phyloP scores from a whole-genome alignment of 64 coral and sea anemone genomes.

The Trachythela sp. region DNA sequence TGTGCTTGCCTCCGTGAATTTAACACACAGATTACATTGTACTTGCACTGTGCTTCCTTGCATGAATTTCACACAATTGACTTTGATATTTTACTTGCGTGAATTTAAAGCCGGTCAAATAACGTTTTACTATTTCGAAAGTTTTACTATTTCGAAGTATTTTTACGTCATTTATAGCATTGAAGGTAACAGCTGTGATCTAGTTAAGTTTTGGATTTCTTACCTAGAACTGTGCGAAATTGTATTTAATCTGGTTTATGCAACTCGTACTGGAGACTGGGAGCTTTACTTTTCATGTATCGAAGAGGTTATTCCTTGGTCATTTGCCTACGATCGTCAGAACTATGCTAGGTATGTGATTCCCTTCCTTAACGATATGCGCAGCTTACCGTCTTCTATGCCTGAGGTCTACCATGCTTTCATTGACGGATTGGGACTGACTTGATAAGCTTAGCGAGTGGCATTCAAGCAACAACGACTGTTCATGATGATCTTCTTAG shows the following conservation, averaged over 20 bases:
- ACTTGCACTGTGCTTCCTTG: no score
- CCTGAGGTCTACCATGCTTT: not conserved
- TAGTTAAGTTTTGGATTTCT: slow-evolving; percentile 42
- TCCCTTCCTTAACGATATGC: slow-evolving; percentile 13
- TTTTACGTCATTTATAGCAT: no score
- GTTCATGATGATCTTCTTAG: slow-evolving; percentile 33
- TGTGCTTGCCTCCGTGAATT: no score
- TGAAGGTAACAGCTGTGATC: no score
- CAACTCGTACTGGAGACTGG: no score
- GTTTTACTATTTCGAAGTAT: no score
- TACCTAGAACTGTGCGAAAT: slow-evolving; percentile 40
- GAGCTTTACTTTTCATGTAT: not conserved
- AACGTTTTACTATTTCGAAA: no score
- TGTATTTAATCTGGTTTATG: slow-evolving; percentile 21
- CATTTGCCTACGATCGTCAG: slow-evolving; percentile 33
- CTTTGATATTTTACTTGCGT: no score
- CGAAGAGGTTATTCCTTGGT: slow-evolving; percentile 45
- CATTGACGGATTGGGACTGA: slow-evolving; percentile 18
- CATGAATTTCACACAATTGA: no score
- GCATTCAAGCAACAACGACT: slow-evolving; percentile 12
- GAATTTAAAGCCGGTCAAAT: no score
- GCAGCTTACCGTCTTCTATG: not conserved
- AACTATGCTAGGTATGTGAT: not conserved
- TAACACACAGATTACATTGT: no score
- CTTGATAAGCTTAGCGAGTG: slow-evolving; percentile 32